Conservation (phyloP, 2,797 vertebrate species). For the Lacerta viridis region DNA sequence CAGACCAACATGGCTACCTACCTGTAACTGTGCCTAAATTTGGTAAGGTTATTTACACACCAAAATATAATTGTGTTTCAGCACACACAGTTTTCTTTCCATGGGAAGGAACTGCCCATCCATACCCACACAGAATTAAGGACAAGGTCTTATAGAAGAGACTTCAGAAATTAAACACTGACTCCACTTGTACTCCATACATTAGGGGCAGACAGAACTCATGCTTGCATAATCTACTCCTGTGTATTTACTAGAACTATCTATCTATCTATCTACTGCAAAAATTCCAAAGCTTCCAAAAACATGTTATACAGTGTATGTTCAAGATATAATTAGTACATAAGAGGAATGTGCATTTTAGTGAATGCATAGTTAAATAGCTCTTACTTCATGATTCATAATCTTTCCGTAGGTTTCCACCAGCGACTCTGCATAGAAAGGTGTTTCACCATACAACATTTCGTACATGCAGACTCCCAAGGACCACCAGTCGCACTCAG, state of each 20-base stretch:
- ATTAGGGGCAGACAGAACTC: not conserved
- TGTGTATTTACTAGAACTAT: not conserved
- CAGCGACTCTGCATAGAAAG: constrained; percentile 95
- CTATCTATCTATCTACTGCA: too few relatives aligned
- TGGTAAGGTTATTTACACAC: not conserved
- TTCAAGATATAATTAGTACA: not conserved
- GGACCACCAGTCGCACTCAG: constrained; percentile 99
- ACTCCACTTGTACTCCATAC: not conserved
- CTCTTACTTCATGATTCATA: constrained; percentile 96
- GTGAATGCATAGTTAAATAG: not conserved
- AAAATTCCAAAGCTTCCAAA: not conserved
- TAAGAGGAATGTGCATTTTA: constrained; percentile 6
- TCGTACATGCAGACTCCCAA: constrained; percentile 98
- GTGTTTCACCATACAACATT: constrained; percentile 97
- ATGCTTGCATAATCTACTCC: not conserved
- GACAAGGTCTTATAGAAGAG: not conserved
- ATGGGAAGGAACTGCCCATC: not conserved
- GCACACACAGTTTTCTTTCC: not conserved
- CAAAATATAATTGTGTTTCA: not conserved
- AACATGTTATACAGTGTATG: not conserved
- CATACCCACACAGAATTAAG: not conserved
- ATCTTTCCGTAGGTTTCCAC: constrained; percentile 99
- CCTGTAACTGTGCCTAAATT: not conserved
- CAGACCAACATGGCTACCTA: too few relatives aligned
- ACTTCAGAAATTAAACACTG: not conserved